Evolutionary conservation across 2,888 invertebrate species (phyloP), one percentile per base, ranked within the genome.

Genomic region (Cerastis leucographa): DNA sequence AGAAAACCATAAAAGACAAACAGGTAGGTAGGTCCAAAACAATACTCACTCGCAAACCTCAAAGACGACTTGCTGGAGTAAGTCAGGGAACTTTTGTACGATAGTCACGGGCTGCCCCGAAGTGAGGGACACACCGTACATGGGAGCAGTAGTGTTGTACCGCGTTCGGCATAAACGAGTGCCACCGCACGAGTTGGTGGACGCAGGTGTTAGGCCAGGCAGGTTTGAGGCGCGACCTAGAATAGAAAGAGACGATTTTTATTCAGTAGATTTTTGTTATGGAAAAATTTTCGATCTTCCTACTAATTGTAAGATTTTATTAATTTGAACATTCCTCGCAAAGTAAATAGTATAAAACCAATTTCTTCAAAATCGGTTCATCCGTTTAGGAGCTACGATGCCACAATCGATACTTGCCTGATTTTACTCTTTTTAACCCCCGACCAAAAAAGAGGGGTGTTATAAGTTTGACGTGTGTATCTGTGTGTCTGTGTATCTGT

Each of bases 31-130:
- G 12, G 0, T n/a, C 40, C 40, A 40, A n/a, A 64, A 42, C n/a
- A 64, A 64, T 82, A 98, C 98, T 98, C 93, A 99, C 99, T 98
- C 98, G 98, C 98, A 98, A 91, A 98, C 98, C 96, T 99, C 99
- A 92, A 99, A 99, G 73, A 99, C 98, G 77, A 99, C 99, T 95
- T 99, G 99, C 93, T 99, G 99, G 83, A 99, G 94, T 61, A 99
- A 97, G 95, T 99, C 99, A 0, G 99, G 99, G 91, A 99, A 99
- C 95, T 99, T 99, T 95, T 99, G 99, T 56, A 99, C 99, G 89
- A 99, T 99, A 72, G 99, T 99, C 87, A 99, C 99, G 0, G 99
- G 99, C 91, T 99, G 98, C 2, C 99, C 99, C 22, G 99, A 99
- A 25, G 99, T 99, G 59, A 99, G 96, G 29, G 99, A 99, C 64